These are phyloP conservation scores for Potamilus streckersoni DNA, from an alignment of 1,140 invertebrate species.

Conservation along the genomic window DNA sequence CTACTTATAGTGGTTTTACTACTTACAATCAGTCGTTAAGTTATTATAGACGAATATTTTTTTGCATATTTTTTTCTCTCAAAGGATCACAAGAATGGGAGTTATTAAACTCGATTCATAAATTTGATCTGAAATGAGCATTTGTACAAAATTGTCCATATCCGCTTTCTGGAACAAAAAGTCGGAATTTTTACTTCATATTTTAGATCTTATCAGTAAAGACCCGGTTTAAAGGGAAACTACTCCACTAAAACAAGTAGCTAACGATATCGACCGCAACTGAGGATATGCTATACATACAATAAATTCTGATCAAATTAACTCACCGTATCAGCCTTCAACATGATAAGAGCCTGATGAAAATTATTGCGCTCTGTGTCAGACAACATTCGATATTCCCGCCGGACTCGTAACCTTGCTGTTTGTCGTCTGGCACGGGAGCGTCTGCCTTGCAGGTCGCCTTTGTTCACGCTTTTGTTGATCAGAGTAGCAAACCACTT, in stretches of 20 bases:
- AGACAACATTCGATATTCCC: constrained; percentile 62
- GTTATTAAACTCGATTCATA: too few relatives aligned
- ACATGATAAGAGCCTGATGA: constrained; percentile 56
- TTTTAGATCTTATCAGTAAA: neutral
- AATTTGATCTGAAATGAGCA: too few relatives aligned
- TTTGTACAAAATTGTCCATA: too few relatives aligned
- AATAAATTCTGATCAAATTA: neutral
- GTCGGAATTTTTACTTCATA: neutral
- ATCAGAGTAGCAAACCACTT: constrained; percentile 24
- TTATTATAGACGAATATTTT: too few relatives aligned
- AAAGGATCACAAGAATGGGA: too few relatives aligned
- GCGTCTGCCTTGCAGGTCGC: neutral
- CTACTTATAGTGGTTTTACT: too few relatives aligned
- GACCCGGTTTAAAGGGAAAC: neutral
- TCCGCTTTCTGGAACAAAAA: too few relatives aligned
- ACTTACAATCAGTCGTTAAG: too few relatives aligned
- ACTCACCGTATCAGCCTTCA: constrained; percentile 65
- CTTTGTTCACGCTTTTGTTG: constrained; percentile 11
- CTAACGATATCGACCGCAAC: neutral
- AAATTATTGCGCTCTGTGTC: constrained; percentile 56
- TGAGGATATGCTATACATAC: neutral
- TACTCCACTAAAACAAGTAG: neutral
- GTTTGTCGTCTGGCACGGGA: neutral
- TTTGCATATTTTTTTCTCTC: too few relatives aligned
- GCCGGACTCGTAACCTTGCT: constrained; percentile 14